These are phyloP conservation scores for Scelioninae gen. 1 DNA, from an alignment of 2,888 invertebrate species.

Conservation along the genomic window DNA sequence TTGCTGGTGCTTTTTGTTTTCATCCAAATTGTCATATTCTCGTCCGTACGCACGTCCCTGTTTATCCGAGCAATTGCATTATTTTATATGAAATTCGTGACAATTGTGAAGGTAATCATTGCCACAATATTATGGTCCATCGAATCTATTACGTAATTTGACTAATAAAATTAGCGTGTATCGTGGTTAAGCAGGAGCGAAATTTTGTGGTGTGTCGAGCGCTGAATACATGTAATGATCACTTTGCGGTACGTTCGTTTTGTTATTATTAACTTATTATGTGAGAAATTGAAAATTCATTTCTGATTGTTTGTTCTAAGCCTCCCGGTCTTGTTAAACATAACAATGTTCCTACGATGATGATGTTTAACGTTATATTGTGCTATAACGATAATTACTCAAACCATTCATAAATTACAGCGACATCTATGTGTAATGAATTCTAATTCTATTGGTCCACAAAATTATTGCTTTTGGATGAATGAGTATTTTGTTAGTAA, in stretches of 20 bases:
- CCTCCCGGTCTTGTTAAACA: not conserved
- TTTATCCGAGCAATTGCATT: conserved; percentile 22
- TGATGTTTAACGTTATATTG: conserved; percentile 3
- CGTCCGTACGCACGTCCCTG: not conserved
- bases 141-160: conserved; percentile 53
- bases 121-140: conserved; percentile 45
- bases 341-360: conserved; percentile 11
- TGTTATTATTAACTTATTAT: conserved; percentile 41
- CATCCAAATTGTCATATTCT: conserved; percentile 26
- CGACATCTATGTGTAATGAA: not conserved
- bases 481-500: no score
- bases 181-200: conserved; percentile 29
- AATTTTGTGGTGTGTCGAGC: conserved; percentile 43
- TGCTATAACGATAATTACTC: conserved; percentile 14
- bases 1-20: conserved; percentile 37
- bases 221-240: conserved; percentile 35
- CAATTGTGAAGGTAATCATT: conserved; percentile 49
- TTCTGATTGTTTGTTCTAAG: conserved; percentile 6
- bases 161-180: conserved; percentile 60
- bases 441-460: not conserved
- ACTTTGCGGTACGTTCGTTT: conserved; percentile 28
- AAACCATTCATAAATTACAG: conserved; percentile 17
- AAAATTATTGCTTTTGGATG: not conserved
- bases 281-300: conserved; percentile 17
- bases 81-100: conserved; percentile 52